These are phyloP conservation scores for Syrmaticus mikado DNA, from an alignment of 2,113 vertebrate species.

Conservation along the genomic window DNA sequence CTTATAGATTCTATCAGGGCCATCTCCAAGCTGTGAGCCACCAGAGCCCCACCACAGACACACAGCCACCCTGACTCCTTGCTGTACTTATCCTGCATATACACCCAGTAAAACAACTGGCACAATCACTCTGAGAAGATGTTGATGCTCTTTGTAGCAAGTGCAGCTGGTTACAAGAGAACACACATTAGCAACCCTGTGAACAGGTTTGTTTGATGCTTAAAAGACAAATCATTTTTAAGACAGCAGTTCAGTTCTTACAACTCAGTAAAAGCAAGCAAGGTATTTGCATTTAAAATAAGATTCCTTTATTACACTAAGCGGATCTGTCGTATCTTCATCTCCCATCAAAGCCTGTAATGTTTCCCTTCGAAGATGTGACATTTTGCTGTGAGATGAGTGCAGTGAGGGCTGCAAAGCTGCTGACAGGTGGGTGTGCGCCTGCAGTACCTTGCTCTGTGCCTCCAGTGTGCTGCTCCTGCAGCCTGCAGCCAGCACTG, in stretches of 20 bases:
- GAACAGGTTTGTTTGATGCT: background rate
- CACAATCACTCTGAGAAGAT: background rate
- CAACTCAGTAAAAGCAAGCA: background rate
- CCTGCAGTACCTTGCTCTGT: background rate
- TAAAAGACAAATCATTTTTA: background rate
- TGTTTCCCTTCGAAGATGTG: background rate
- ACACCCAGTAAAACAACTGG: accelerated
- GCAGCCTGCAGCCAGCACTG: background rate
- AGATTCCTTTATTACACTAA: background rate
- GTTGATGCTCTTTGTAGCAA: background rate
- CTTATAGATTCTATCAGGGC: accelerated
- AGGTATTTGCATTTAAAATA: background rate
- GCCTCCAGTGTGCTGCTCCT: background rate
- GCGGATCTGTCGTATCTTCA: accelerated
- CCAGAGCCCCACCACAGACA: background rate
- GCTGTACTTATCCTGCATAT: accelerated
- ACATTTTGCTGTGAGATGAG: background rate
- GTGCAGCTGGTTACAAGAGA: background rate
- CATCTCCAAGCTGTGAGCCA: background rate
- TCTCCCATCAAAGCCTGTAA: background rate
- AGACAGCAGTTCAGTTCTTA: background rate
- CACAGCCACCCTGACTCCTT: accelerated
- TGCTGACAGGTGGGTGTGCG: background rate
- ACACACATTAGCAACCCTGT: background rate
- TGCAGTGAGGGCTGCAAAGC: background rate